Conservation (phyloP, 2,888 invertebrate genomes). For the Latrodectus hesperus region DNA sequence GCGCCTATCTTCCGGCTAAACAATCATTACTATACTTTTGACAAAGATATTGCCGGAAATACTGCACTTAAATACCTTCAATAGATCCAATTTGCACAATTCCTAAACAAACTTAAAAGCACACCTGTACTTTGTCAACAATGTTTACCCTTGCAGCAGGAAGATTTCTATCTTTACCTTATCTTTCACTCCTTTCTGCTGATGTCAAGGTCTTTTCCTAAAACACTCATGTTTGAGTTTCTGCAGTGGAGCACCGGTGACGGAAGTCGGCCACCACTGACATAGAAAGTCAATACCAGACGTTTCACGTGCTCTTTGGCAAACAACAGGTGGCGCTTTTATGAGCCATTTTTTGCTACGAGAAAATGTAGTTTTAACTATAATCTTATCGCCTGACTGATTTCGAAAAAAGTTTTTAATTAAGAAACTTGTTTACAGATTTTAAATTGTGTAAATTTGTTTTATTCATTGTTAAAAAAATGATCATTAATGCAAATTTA, state of each 20-base stretch:
- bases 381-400: too few species aligned
- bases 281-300: slow-evolving; percentile 11
- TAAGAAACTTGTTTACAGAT: too few species aligned
- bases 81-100: not conserved
- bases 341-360: too few species aligned
- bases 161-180: not conserved
- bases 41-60: not conserved
- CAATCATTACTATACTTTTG: not conserved
- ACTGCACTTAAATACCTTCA: not conserved
- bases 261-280: slow-evolving; percentile 18
- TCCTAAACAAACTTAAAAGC: not conserved
- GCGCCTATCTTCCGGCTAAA: not conserved
- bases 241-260: not conserved
- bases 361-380: too few species aligned
- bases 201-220: not conserved
- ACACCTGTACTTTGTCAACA: slow-evolving; percentile 2
- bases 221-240: not conserved
- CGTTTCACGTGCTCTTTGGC: not conserved
- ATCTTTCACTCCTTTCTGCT: not conserved
- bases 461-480: too few species aligned
- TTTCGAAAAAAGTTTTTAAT: too few species aligned
- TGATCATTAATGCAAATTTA: too few species aligned
- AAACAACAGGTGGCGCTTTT: not conserved
- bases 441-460: too few species aligned
- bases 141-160: not conserved